Conservation (phyloP, 2,888 invertebrate genomes). For the Electrophaes corylata region DNA sequence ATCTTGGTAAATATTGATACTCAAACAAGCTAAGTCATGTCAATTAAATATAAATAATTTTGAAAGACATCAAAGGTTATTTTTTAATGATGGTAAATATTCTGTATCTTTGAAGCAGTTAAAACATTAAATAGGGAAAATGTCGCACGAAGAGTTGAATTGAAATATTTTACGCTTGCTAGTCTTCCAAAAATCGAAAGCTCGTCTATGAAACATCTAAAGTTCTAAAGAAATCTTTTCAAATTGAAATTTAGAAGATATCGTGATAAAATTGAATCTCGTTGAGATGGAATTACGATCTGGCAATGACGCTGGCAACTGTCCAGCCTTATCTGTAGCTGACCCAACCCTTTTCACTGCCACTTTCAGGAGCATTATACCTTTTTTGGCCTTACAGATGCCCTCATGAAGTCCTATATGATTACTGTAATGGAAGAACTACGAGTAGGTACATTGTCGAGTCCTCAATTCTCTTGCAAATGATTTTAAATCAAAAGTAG, state of each 20-base stretch:
- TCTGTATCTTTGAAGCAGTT: background rate
- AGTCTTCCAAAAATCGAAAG: slow-evolving; percentile 35
- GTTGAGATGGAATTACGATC: slow-evolving; percentile 68
- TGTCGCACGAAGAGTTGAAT: slow-evolving; percentile 17
- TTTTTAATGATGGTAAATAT: background rate
- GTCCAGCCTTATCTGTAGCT: slow-evolving; percentile 72
- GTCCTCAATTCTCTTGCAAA: slow-evolving; percentile 9
- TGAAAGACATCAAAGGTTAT: background rate
- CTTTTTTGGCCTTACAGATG: slow-evolving; percentile 49
- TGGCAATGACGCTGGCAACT: slow-evolving; percentile 72
- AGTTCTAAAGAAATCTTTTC: slow-evolving; percentile 48
- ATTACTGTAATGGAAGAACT: slow-evolving; percentile 16
- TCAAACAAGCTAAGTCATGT: too few species aligned
- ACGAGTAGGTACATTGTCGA: background rate
- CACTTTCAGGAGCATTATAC: slow-evolving; percentile 53
- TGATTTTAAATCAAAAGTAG: slow-evolving; percentile 1
- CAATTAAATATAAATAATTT: background rate
- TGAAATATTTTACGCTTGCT: slow-evolving; percentile 13
- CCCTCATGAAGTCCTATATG: slow-evolving; percentile 48
- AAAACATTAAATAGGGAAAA: slow-evolving; percentile 12
- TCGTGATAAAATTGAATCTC: slow-evolving; percentile 66
- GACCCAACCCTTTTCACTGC: slow-evolving; percentile 79
- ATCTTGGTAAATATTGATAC: background rate
- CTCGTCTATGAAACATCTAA: slow-evolving; percentile 35
- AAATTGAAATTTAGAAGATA: slow-evolving; percentile 72